Base-by-base conservation (phyloP, 2,797 vertebrate genomes). In the Lutjanus campechanus region DNA sequence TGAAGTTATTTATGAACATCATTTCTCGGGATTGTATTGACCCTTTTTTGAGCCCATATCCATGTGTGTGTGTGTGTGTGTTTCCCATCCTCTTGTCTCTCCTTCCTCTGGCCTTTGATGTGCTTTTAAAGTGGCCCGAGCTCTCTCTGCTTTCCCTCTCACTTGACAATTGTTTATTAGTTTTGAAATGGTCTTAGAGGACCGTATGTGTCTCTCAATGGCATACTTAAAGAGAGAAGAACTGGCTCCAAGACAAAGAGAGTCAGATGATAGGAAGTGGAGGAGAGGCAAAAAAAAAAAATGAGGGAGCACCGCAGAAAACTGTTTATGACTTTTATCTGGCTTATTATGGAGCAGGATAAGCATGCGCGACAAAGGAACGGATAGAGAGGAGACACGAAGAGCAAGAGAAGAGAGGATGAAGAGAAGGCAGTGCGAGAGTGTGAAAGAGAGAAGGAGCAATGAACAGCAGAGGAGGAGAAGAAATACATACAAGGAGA, bases 161-260 rank as follows among this genome's bases (percentile, higher is more conserved):
- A 83, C 85, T 96, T 96, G 97, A 97, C 97, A 96, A 96, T 93
- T 98, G 97, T 99, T 98, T 98, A 98, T 97, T 96, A 96, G 93
- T 95, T 96, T 96, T 96, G 95, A 97, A 97, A 97, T 95, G 95
- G 94, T 95, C 96, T 95, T 95, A 93, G 95, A 95, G 95, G 95
- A 95, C 95, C 87, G 93, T 95, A 94, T 95, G 96, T 95, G 95
- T 96, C 94, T 96, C 94, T 89, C 84, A 83, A 69, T 91, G 86
- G 78, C 83, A 77, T 69, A 85, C 86, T 91, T 84, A 86, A 87
- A 86, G 71, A 81, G 82, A 73, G 84, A 84, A 89, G 77, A 89
- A 85, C 77, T 88, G 87, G 85, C 89, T 85, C 69, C 51, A 62
- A 88, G 89, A 89, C 84, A 91, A 79, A 90, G 82, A 70, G 46